Evolutionary conservation across 53 echinoderm and acorn worm genomes (phyloP), one percentile per base, ranked within the genome.

Genomic region (Actinopyga echinites): DNA sequence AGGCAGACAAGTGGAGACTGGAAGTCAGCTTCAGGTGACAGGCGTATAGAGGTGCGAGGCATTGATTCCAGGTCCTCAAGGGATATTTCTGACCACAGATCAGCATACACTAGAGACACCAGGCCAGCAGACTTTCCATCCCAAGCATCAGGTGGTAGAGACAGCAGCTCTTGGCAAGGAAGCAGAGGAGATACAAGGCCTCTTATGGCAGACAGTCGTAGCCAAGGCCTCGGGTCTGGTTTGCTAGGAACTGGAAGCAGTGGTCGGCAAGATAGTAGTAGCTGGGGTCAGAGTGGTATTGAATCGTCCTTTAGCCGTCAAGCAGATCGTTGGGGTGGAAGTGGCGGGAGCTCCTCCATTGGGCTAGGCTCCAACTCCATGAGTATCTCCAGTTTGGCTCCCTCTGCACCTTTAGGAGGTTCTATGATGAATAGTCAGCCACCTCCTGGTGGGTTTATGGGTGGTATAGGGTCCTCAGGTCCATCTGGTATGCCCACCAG

Each of bases 371-470:
- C 30, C 20, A 61, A 37, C 35, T 37, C 57, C 8, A 24, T 75
- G 45, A 23, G 40, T 5, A 64, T 87, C 60, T 83, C 83, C 1
- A 65, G 86, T 49, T 83, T 86, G 64, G 83, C 88, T 20, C 93
- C 90, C 80, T 82, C 85, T 77, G 67, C 88, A 11, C 75, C 88
- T 28, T 62, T 93, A 69, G 56, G 77, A 53, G 56, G 56, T 79
- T 64, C 89, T 77, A 73, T 73, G 69, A 63, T 85, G 79, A 65
- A 71, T 57, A 33, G 79, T 74, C 85, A 80, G 65, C 61, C 84
- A 58, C 22, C 85, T 71, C 30, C 89, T 80, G 55, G 87, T 13
- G 83, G 85, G 55, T 86, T 90, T 33, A 87, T 90, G 37, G 88
- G 93, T 29, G 82, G 74, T 44, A 35, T 68, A 1, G 90, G 90